phyloP scores from a whole-genome alignment of 2,797 vertebrate genomes.

The Lepilemur ruficaudatus region DNA sequence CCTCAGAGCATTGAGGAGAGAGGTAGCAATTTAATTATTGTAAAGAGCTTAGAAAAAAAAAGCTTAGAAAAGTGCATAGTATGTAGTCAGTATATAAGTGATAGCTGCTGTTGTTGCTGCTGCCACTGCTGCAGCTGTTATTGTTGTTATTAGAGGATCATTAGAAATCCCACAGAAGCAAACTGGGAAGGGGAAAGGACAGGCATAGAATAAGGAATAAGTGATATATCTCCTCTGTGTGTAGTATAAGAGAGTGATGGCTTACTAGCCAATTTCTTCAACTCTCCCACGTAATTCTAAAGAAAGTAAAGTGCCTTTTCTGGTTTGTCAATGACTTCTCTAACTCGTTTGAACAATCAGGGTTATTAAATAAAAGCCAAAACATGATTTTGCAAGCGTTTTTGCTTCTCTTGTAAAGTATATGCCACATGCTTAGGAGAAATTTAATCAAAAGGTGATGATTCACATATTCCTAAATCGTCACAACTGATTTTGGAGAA shows the following conservation, averaged over 20 bases:
- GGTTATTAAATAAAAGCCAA: slow-evolving; percentile 4
- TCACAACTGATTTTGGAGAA: slow-evolving; percentile 26
- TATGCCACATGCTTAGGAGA: background rate
- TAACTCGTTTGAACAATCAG: background rate
- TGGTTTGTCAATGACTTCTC: background rate
- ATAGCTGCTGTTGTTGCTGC: background rate
- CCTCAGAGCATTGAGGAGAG: background rate
- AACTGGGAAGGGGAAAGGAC: background rate
- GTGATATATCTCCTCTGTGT: background rate
- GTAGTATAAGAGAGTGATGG: background rate
- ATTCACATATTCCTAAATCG: slow-evolving; percentile 16
- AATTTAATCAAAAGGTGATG: slow-evolving; percentile 24
- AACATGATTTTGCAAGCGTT: background rate
- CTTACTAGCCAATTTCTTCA: background rate
- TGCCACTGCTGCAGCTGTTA: background rate
- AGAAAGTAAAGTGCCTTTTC: background rate
- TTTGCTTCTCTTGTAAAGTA: slow-evolving; percentile 20
- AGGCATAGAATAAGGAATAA: background rate
- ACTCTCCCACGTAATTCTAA: background rate
- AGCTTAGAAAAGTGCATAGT: background rate
- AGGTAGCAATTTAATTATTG: background rate
- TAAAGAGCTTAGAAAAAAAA: background rate
- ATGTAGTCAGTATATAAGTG: background rate
- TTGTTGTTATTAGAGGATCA: background rate
- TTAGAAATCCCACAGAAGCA: slow-evolving; percentile 11